Evolutionary conservation across 1,140 invertebrate species (phyloP).

Genomic region (Aphidius ervi): DNA sequence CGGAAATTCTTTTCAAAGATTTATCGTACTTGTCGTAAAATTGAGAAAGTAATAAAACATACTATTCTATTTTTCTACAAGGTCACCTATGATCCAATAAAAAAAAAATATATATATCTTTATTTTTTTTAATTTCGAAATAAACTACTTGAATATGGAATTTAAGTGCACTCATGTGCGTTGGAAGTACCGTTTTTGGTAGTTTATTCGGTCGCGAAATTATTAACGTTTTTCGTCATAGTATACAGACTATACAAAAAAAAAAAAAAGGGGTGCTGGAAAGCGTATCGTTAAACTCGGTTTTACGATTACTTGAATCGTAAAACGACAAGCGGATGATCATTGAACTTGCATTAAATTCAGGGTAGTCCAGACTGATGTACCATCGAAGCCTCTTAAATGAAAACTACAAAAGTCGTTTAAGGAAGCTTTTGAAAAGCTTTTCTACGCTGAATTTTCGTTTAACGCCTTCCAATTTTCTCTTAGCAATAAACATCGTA

Average conservation of each 20-base stretch:
- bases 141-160: conserved; percentile 13
- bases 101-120: too few relatives aligned
- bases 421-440: conserved; percentile 18
- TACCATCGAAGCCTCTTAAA: conserved; percentile 21
- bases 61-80: background rate
- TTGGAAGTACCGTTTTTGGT: conserved; percentile 20
- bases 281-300: conserved; percentile 20
- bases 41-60: conserved; percentile 15
- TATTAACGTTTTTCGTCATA: conserved; percentile 28
- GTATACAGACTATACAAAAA: background rate
- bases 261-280: background rate
- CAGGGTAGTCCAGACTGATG: conserved; percentile 13
- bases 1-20: conserved; percentile 5
- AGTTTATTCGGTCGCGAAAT: conserved; percentile 25
- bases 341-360: conserved; percentile 37
- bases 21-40: conserved; percentile 3
- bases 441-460: conserved; percentile 9
- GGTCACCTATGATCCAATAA: background rate
- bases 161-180: conserved; percentile 12
- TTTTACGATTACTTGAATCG: conserved; percentile 32
- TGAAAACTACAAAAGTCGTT: conserved; percentile 37
- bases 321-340: conserved; percentile 40
- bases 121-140: conserved; percentile 6
- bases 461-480: conserved; percentile 16
- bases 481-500: conserved; percentile 16